phyloP scores from a whole-genome alignment of 2,797 vertebrate genomes.

The Leucoraja ocellata region DNA sequence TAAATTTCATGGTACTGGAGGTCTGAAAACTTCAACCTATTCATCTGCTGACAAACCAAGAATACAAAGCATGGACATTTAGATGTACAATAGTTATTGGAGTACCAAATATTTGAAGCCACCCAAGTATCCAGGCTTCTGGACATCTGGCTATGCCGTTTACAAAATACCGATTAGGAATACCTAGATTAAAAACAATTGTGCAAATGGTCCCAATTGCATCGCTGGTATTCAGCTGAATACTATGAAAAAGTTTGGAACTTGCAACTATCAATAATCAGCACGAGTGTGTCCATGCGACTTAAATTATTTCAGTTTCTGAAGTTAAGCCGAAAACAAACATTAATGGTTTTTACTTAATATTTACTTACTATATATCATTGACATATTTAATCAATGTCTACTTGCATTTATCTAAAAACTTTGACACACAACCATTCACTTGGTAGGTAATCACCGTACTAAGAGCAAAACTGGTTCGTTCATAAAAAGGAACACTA shows the following conservation, averaged over 20 bases:
- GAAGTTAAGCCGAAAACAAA: background rate
- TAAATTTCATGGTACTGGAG: background rate
- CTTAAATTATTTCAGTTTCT: slow-evolving; percentile 2
- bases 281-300: background rate
- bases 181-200: background rate
- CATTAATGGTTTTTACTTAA: background rate
- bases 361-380: background rate
- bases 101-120: background rate
- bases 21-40: background rate
- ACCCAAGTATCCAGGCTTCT: background rate
- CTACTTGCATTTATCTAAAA: background rate
- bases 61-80: background rate
- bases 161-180: background rate
- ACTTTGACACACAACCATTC: no score
- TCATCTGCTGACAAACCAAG: background rate
- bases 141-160: background rate
- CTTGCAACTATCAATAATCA: background rate
- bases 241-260: background rate
- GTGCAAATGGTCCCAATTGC: background rate
- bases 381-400: background rate
- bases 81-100: background rate
- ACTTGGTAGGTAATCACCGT: background rate
- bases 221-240: background rate
- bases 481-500: background rate
- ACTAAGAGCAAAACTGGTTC: background rate